phyloP scores from a whole-genome alignment of 2,888 invertebrate species.

The Melieria omissa region DNA sequence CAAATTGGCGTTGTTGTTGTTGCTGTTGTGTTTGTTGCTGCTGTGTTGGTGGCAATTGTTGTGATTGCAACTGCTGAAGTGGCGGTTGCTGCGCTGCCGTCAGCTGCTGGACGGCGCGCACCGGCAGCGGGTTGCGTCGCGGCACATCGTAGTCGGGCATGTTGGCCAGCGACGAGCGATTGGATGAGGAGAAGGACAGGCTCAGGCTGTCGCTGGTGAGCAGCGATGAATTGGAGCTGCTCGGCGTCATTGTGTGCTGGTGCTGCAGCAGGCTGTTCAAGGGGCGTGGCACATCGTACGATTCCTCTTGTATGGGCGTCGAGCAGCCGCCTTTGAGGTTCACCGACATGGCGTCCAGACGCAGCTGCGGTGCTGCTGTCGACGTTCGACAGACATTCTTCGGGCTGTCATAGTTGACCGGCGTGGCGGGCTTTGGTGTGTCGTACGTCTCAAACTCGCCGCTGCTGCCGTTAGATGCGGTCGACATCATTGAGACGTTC shows the following conservation, averaged over 20 bases:
- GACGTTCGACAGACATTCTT: constrained; percentile 67
- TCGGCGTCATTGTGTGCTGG: constrained; percentile 72
- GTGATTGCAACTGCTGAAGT: constrained; percentile 34
- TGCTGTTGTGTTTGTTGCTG: constrained; percentile 32
- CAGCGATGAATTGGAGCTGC: constrained; percentile 75
- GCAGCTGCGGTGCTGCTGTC: constrained; percentile 48
- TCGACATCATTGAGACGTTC: constrained; percentile 60
- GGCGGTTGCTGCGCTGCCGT: constrained; percentile 30
- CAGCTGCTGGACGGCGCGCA: constrained; percentile 53
- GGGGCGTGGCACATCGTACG: constrained; percentile 76
- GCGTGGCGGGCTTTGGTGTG: constrained; percentile 73
- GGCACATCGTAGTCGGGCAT: constrained; percentile 80
- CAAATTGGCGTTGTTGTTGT: constrained; percentile 37
- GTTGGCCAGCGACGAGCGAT: constrained; percentile 69
- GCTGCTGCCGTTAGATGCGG: constrained; percentile 43
- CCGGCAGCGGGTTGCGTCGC: constrained; percentile 67
- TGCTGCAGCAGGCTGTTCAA: constrained; percentile 63
- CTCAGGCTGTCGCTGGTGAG: constrained; percentile 73
- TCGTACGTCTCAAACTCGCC: constrained; percentile 68
- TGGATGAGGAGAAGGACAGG: constrained; percentile 68
- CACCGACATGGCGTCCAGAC: constrained; percentile 64
- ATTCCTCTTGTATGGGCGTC: constrained; percentile 67
- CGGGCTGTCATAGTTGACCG: constrained; percentile 70
- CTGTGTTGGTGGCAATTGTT: constrained; percentile 40
- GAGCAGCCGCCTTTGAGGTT: constrained; percentile 66